These are phyloP conservation scores for Notechis scutatus DNA, from an alignment of 2,113 vertebrate species.

Conservation along the genomic window DNA sequence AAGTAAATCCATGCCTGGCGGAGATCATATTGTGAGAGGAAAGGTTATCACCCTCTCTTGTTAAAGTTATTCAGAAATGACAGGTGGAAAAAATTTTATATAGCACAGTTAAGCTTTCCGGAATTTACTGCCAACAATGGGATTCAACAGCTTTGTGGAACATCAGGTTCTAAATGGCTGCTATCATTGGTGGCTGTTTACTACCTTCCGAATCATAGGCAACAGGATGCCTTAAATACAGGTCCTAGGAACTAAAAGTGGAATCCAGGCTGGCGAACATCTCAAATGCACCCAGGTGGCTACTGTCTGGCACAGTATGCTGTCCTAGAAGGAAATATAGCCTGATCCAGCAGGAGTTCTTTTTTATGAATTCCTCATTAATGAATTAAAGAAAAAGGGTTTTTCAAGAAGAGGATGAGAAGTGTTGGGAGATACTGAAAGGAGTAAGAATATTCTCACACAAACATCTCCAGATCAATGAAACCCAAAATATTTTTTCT, in stretches of 20 bases:
- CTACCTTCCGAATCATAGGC: not conserved
- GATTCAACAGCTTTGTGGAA: not conserved
- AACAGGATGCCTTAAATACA: not conserved
- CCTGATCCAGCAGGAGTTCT: not conserved
- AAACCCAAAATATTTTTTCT: not conserved
- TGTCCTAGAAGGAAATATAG: not conserved
- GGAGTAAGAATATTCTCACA: not conserved
- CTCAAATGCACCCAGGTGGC: not conserved
- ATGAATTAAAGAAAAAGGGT: not conserved
- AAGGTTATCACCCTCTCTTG: not conserved
- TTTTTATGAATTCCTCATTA: not conserved
- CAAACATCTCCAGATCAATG: not conserved
- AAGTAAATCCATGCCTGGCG: not conserved
- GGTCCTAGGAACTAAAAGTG: not conserved
- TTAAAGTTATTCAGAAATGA: not conserved
- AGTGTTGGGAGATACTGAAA: not conserved
- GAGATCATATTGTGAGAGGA: not conserved
- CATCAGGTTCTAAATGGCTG: not conserved
- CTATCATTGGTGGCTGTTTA: not conserved
- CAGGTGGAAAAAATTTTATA: not conserved
- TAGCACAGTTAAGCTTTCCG: not conserved
- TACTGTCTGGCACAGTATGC: not conserved
- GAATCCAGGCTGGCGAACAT: not conserved
- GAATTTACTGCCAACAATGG: not conserved
- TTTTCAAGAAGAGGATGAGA: not conserved